Base-by-base conservation (phyloP, 2,797 vertebrate species). In the Lutjanus argentimaculatus region DNA sequence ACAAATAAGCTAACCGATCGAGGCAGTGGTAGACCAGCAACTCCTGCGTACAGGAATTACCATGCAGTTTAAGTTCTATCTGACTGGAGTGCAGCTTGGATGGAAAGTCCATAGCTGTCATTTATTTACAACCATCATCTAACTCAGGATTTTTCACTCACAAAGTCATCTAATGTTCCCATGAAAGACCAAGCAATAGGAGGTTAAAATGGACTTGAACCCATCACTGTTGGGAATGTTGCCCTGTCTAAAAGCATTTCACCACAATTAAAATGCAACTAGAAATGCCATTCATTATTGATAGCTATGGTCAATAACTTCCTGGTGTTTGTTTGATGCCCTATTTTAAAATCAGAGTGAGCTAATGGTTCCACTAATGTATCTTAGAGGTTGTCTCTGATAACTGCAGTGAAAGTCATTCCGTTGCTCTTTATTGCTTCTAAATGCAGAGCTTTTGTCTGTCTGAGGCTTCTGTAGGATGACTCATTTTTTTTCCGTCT, bases 261-360 rank as follows among this genome's bases (percentile, higher is more conserved):
- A 72, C n/a, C 61, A 22, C 73, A 82, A 75, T 79, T 63, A 80
- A 80, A 55, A 67, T 74, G 61, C 53, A 67, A 22, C 65, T 51
- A 62, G 49, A 79, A 83, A 79, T 25, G 42, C 48, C 51, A 69
- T 86, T 55, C 53, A 67, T 80, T 78, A 84, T 80, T 68, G 25
- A 72, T 81, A 12, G 22, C n/a, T 10, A 2, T 62, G 66, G 58
- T 88, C 84, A 75, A 75, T 79, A 63, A 67, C 63, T 17, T 79
- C 75, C 75, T 72, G 66, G 53, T 70, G 72, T 69, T 74, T 84
- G 67, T 61, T 55, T 45, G 63, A 55, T 70, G 71, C 21, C 17
- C 30, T 49, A 0, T 72, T 72, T 77, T 42, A 46, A 72, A 55
- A 14, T 3, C 22, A 45, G 43, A 30, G 58, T 6, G 16, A 63